These are phyloP conservation scores for Tringa solitaria DNA, from an alignment of 2,113 vertebrate species.

Conservation along the genomic window DNA sequence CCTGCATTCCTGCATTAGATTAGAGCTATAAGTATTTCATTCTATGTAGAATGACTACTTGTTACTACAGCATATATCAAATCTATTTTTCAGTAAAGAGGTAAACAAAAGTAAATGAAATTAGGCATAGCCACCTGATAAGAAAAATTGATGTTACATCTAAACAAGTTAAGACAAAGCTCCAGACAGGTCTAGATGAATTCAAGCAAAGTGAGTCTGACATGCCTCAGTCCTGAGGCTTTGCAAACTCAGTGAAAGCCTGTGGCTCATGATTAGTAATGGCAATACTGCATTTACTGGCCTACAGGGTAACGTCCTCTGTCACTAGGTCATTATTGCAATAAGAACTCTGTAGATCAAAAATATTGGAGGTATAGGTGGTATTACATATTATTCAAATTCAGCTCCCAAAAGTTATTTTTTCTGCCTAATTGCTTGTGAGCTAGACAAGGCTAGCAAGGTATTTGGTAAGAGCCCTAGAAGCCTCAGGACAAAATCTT, in stretches of 20 bases:
- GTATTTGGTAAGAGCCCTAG: neutral
- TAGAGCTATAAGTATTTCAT: neutral
- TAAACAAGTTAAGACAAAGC: neutral
- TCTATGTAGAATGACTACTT: neutral
- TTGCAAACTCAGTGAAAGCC: neutral
- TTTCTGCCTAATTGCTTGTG: neutral
- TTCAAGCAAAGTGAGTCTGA: neutral
- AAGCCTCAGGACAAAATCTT: neutral
- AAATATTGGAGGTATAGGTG: neutral
- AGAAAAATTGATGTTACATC: neutral
- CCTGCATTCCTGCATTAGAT: neutral
- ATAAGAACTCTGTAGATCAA: neutral
- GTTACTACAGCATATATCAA: neutral
- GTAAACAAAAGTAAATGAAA: neutral
- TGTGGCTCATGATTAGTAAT: neutral
- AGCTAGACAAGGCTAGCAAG: neutral
- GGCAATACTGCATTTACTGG: neutral
- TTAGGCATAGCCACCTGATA: neutral
- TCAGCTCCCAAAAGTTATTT: neutral
- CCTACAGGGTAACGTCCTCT: neutral
- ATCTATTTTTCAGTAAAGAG: neutral
- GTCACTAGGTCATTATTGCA: neutral
- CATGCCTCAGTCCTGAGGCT: neutral
- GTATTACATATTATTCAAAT: neutral
- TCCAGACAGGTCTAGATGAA: neutral